Base-by-base conservation (phyloP, 1,140 invertebrate species). In the Branchinecta lynchi region DNA sequence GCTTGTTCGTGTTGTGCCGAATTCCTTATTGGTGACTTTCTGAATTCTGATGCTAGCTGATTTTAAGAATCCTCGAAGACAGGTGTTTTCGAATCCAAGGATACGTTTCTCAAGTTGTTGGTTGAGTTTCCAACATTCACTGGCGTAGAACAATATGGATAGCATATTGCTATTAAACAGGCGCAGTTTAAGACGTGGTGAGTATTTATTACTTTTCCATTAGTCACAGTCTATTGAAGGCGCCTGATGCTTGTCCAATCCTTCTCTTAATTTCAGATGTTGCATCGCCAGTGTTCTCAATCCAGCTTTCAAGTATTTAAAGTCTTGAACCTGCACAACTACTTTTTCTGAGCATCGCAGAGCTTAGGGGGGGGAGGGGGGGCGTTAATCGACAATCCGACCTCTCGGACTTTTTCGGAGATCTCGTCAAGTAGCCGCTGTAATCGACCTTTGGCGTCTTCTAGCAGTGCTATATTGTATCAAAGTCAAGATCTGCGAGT, bases 141-240 rank as follows among this genome's bases (percentile, higher is more conserved):
- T n/a, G n/a, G n/a, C n/a, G n/a, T n/a, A n/a, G n/a, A n/a, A n/a
- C n/a, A n/a, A n/a, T n/a, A n/a, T n/a, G n/a, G n/a, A n/a, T n/a
- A 51, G 46, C 46, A 51, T n/a, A 51, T 51, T 51, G 46, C 46
- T 51, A n/a, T 51, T 51, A n/a, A 51, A 51, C 46, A 51, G 46
- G 46, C 46, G n/a, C 46, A 51, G n/a, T 51, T 51, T 51, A 9
- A 51, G n/a, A 51, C n/a, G 46, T 9, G n/a, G 46, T 51, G 46
- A 51, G 46, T 51, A 51, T n/a, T 51, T 51, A n/a, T 51, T 51
- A 51, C 46, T 51, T 51, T n/a, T 51, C 46, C 46, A 51, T 51
- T 51, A n/a, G 46, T 51, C 9, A 9, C 46, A 51, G 46, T 51
- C 46, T 51, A n/a, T 51, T 51, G 46, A 51, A 51, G 46, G 46